These are phyloP conservation scores for Andrena camellia DNA, from an alignment of 2,888 invertebrate genomes.

Conservation along the genomic window DNA sequence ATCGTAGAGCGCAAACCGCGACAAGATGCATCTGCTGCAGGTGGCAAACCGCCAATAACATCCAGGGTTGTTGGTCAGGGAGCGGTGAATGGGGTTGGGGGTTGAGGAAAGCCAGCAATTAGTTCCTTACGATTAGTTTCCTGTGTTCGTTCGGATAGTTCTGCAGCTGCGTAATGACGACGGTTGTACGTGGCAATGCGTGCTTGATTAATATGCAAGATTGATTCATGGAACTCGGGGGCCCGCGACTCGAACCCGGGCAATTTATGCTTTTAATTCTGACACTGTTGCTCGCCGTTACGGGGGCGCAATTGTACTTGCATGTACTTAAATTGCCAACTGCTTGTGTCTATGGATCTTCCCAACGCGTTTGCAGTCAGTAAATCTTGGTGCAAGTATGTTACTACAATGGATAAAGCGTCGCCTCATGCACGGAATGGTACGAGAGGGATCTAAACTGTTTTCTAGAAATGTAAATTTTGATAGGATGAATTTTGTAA, in stretches of 20 bases:
- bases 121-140: conserved; percentile 69
- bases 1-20: conserved; percentile 47
- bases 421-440: background rate
- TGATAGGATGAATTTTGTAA: too few species aligned
- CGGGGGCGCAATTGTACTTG: too few species aligned
- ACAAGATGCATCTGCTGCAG: conserved; percentile 60
- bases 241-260: background rate
- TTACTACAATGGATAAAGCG: background rate
- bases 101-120: conserved; percentile 61
- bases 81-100: conserved; percentile 17
- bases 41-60: conserved; percentile 70
- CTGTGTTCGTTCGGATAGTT: conserved; percentile 24
- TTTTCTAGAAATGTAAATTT: too few species aligned
- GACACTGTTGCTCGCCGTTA: background rate
- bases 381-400: conserved; percentile 3
- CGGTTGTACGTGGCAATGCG: background rate
- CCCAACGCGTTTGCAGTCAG: background rate
- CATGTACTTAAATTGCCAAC: background rate
- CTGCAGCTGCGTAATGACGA: conserved; percentile 1
- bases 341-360: background rate
- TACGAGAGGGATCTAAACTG: too few species aligned
- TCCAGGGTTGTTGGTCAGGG: conserved; percentile 49
- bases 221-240: conserved; percentile 19
- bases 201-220: conserved; percentile 42
- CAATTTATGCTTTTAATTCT: conserved; percentile 24